Base-by-base conservation (phyloP, 1,140 invertebrate genomes). In the Tetraneura akinire region DNA sequence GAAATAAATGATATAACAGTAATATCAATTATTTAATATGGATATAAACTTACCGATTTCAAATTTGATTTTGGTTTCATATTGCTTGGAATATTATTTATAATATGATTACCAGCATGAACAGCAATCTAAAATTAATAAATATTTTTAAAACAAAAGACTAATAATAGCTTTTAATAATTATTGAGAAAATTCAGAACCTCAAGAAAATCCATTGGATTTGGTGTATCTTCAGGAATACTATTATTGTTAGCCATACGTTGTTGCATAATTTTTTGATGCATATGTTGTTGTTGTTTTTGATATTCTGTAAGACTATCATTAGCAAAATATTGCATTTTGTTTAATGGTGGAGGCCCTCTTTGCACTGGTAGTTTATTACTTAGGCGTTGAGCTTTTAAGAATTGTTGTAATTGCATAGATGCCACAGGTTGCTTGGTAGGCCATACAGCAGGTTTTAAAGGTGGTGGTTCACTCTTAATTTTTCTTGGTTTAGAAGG, bases 181-280 rank as follows among this genome's bases (percentile, higher is more conserved):
- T 37, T 8, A 37, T 37, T n/a, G n/a, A n/a, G 8, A 37, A 10
- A 42, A 49, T 32, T 74, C n/a, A n/a, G n/a, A n/a, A 81, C 80
- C 55, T 81, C 70, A 37, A 81, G 55, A 74, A 73, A 81, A 81
- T 81, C 80, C 49, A 81, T 45, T 26, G 80, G 80, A n/a, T 81
- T 81, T 49, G 80, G 80, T 21, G 55, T 32, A 71, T 81, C 64
- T 60, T 80, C 80, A 10, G 55, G 55, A 13, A 60, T 55, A 45
- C 74, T 78, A 47, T 78, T 78, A 47, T 78, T 78, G 21, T 78
- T 78, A 13, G 74, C 37, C 57, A 78, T 29, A 78, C 74, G 74
- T 29, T 78, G 55, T 47, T 78, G 74, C 74, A 78, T 78, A 42
- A 78, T n/a, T 47, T 78, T 78, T 60, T 78, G 74, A 49, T 78